phyloP scores from a whole-genome alignment of 2,888 invertebrate genomes.

The Pyrocoelia pectoralis region DNA sequence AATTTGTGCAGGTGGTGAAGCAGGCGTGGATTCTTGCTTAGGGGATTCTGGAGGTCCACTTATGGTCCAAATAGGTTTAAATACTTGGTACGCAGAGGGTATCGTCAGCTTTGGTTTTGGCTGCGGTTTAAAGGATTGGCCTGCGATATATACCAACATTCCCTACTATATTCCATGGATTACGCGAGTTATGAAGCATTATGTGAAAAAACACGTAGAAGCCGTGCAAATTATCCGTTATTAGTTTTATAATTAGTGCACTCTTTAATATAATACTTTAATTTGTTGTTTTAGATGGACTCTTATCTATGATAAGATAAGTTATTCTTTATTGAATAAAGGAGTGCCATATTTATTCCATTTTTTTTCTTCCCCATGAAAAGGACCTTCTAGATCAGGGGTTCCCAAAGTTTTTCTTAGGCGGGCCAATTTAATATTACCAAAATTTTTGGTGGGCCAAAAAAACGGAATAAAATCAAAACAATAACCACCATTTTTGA shows the following conservation, averaged over 20 bases:
- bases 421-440: too few relatives aligned
- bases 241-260: not conserved
- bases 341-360: too few relatives aligned
- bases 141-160: slow-evolving; percentile 75
- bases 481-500: too few relatives aligned
- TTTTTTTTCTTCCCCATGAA: too few relatives aligned
- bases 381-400: too few relatives aligned
- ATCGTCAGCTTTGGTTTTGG: slow-evolving; percentile 75
- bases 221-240: not conserved
- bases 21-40: slow-evolving; percentile 74
- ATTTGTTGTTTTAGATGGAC: too few relatives aligned
- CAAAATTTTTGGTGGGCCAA: too few relatives aligned
- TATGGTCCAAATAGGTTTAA: slow-evolving; percentile 63
- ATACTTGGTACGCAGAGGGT: slow-evolving; percentile 67
- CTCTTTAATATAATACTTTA: too few relatives aligned
- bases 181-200: slow-evolving; percentile 11
- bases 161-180: slow-evolving; percentile 71
- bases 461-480: too few relatives aligned
- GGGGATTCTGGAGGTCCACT: slow-evolving; percentile 85
- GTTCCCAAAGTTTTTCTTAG: too few relatives aligned
- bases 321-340: too few relatives aligned
- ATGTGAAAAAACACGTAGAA: slow-evolving; percentile 18
- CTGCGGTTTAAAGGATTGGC: slow-evolving; percentile 72
- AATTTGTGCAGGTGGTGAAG: slow-evolving; percentile 77
- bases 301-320: too few relatives aligned